Evolutionary conservation across 2,888 invertebrate species (phyloP).

Genomic region (Zelleria hepariella): DNA sequence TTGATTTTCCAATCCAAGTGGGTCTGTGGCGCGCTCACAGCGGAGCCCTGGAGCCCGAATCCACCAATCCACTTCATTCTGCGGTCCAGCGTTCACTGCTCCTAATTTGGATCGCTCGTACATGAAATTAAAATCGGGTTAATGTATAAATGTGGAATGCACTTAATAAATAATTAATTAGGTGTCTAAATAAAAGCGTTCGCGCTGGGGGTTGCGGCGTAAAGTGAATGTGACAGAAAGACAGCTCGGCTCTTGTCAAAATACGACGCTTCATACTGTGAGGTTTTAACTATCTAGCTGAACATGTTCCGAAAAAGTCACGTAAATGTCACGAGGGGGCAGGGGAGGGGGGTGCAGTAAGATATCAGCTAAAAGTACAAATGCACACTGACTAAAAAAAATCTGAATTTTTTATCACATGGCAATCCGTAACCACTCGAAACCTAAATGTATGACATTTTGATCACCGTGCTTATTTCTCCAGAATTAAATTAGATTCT

Average conservation of each 20-base stretch:
- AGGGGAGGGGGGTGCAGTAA: too few species aligned
- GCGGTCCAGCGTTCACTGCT: slow-evolving; percentile 54
- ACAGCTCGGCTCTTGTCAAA: slow-evolving; percentile 30
- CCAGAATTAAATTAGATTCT: too few species aligned
- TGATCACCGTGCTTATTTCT: too few species aligned
- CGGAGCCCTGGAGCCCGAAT: not conserved
- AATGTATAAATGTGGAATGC: slow-evolving; percentile 68
- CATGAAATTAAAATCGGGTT: slow-evolving; percentile 71
- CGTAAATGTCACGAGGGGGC: too few species aligned
- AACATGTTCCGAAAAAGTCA: too few species aligned
- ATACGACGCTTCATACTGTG: slow-evolving; percentile 22
- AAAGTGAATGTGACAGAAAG: slow-evolving; percentile 25
- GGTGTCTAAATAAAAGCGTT: slow-evolving; percentile 66
- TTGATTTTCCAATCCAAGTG: not conserved
- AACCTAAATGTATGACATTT: too few species aligned
- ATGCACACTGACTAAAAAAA: too few species aligned
- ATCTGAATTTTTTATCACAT: too few species aligned
- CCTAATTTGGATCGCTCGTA: slow-evolving; percentile 66
- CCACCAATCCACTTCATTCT: slow-evolving; percentile 60
- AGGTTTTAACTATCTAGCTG: too few species aligned
- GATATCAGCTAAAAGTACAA: too few species aligned
- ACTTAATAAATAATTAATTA: slow-evolving; percentile 71
- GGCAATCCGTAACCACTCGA: too few species aligned
- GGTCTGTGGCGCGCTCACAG: not conserved
- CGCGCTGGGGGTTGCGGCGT: not conserved